Base-by-base conservation (phyloP, 2,888 invertebrate species). In the Orthosia gothica region DNA sequence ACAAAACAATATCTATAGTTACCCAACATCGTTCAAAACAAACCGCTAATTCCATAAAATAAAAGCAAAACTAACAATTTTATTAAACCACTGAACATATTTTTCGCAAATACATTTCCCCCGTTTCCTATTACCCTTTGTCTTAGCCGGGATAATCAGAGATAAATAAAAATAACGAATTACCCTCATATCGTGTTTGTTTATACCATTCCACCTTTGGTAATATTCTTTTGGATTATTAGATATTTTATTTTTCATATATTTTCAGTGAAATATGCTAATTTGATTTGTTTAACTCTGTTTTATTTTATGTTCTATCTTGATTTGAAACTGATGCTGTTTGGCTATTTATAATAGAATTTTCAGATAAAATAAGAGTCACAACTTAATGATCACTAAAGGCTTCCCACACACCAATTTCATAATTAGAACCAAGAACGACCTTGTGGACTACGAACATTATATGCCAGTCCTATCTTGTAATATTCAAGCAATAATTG, bases 141-240 rank as follows among this genome's bases (percentile, higher is more conserved):
- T 85, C 72, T 81, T 73, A 74, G 59, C 67, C 12, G 67, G 66
- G 66, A 65, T 85, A 85, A 85, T 85, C 75, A 81, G 76, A 78
- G 75, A 85, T 85, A 85, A 85, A 85, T 85, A 81, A 85, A 83
- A 74, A 78, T 83, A 85, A 85, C 66, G 74, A 64, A 85, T 81
- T 76, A 81, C 70, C 59, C 74, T 52, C 61, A 65, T 49, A 75
- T 52, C 18, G 26, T 26, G 64, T 73, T 77, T 81, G 68, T 81
- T 83, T 72, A 70, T 72, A 75, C 59, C 70, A 65, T 45, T 68
- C 54, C 64, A 80, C 71, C 80, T 76, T 76, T 52, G 70, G 70
- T 76, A 57, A 70, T 69, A 72, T 65, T 62, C n/a, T 69, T 71
- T 75, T 15, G 13, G 15, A 26, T 32, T 55, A 69, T 58, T 20